These are phyloP conservation scores for Apis cerana DNA, from an alignment of 1,140 invertebrate genomes.

Conservation along the genomic window DNA sequence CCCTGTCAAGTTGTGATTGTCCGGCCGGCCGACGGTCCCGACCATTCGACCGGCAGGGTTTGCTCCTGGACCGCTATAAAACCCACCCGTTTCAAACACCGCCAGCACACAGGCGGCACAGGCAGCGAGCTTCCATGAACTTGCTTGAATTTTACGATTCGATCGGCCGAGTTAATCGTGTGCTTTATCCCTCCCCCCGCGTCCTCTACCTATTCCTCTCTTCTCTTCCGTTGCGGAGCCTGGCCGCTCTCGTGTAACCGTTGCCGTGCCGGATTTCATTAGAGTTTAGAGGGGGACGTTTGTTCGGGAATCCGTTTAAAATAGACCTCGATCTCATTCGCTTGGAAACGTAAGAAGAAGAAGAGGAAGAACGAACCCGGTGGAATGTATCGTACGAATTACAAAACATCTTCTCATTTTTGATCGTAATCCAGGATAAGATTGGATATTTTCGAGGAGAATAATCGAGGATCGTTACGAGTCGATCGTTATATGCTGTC, in stretches of 20 bases:
- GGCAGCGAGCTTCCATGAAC: slow-evolving; percentile 30
- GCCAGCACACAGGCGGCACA: slow-evolving; percentile 38
- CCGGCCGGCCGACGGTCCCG: slow-evolving; percentile 69
- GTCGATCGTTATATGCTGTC: slow-evolving; percentile 20
- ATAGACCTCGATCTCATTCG: background rate
- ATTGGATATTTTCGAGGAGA: too few relatives aligned
- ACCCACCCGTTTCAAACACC: slow-evolving; percentile 67
- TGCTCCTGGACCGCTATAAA: slow-evolving; percentile 77
- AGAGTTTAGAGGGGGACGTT: slow-evolving; percentile 40
- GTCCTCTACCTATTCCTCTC: background rate
- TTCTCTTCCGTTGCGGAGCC: slow-evolving; percentile 5
- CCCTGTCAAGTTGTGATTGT: slow-evolving; percentile 81
- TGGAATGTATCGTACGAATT: background rate
- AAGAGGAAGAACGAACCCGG: background rate
- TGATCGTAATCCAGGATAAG: background rate
- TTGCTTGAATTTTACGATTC: slow-evolving; percentile 75
- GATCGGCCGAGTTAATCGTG: slow-evolving; percentile 74
- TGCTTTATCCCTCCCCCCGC: slow-evolving; percentile 8
- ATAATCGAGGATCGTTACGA: background rate
- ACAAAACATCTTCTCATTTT: too few relatives aligned
- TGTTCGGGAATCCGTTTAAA: slow-evolving; percentile 36
- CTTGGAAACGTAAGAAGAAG: background rate
- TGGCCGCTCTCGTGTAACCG: slow-evolving; percentile 38
- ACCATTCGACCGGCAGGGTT: slow-evolving; percentile 71
- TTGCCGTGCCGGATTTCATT: slow-evolving; percentile 46